A percentile compares a stretch with the other conserved stretches of the same genome.
phyloP scores from a whole-genome alignment of 2,888 invertebrate species.

The Ctena decussata region DNA sequence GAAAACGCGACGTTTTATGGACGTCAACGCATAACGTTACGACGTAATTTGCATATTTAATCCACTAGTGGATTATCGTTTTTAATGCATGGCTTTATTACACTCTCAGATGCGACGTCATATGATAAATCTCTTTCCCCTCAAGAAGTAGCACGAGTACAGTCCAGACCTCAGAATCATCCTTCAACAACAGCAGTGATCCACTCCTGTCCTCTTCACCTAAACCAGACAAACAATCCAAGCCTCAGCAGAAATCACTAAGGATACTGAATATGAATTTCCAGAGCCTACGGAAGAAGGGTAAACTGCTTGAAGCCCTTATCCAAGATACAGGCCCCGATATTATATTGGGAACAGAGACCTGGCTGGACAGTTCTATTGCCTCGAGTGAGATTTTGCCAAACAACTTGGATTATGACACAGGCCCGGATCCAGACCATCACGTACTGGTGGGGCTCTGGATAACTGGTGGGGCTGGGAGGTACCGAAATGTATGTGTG shows the following conservation, averaged over 20 bases:
- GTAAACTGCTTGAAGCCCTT: not conserved
- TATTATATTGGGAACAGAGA: conserved; percentile 12
- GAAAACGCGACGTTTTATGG: too few species aligned
- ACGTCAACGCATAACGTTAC: too few species aligned
- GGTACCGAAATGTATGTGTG: too few species aligned
- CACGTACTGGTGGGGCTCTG: too few species aligned
- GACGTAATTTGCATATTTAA: too few species aligned
- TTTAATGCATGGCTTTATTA: too few species aligned
- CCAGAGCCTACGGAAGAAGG: conserved; percentile 20
- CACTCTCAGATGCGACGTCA: too few species aligned
- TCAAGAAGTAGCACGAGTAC: not conserved
- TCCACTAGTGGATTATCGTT: too few species aligned
- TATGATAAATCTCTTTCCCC: too few species aligned
- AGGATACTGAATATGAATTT: conserved; percentile 16
- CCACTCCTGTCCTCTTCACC: not conserved
- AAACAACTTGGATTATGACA: not conserved
- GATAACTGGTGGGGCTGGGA: too few species aligned
- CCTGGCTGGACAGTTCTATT: conserved; percentile 19
- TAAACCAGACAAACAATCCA: not conserved
- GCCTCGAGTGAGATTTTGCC: not conserved
- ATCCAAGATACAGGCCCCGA: not conserved
- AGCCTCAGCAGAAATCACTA: not conserved
- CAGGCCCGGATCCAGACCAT: too few species aligned
- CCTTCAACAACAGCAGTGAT: not conserved
- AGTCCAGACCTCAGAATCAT: not conserved